Evolutionary conservation across 2,888 invertebrate species (phyloP).

Genomic region (Tanytarsus gracilentus): DNA sequence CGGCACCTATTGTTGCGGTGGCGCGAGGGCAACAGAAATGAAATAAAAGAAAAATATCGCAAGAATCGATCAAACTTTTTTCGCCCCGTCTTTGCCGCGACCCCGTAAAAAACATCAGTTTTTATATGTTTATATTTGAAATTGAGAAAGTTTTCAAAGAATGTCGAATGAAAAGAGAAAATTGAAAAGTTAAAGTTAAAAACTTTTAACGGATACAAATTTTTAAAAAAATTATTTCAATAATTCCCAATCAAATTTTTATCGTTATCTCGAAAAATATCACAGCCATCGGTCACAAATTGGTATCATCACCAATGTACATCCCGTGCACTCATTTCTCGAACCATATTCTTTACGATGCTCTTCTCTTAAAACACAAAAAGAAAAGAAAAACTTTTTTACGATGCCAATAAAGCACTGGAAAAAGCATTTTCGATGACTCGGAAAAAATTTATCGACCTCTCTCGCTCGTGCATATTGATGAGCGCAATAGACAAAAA

Average conservation of each 20-base stretch:
- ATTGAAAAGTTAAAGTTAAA: background rate
- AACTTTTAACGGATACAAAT: too few relatives aligned
- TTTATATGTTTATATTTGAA: constrained; percentile 13
- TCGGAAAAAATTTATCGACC: background rate
- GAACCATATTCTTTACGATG: too few relatives aligned
- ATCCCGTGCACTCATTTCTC: too few relatives aligned
- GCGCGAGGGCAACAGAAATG: background rate
- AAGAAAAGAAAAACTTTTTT: background rate
- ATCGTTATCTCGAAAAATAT: background rate
- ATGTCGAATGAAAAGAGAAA: too few relatives aligned
- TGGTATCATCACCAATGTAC: background rate
- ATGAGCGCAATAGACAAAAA: background rate
- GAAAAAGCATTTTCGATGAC: too few relatives aligned
- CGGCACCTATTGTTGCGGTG: constrained; percentile 7
- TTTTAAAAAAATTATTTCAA: too few relatives aligned
- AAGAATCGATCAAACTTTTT: constrained; percentile 26
- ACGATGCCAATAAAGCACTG: background rate
- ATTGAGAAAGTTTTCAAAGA: constrained; percentile 23
- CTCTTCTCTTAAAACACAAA: too few relatives aligned
- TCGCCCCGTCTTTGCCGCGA: background rate
- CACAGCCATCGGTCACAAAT: constrained; percentile 11
- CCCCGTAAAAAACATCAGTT: constrained; percentile 12
- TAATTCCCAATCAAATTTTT: too few relatives aligned
- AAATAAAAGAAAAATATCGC: background rate
- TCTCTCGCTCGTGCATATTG: background rate